Base-by-base conservation (phyloP, 2,888 invertebrate species). In the Onchidella celtica region DNA sequence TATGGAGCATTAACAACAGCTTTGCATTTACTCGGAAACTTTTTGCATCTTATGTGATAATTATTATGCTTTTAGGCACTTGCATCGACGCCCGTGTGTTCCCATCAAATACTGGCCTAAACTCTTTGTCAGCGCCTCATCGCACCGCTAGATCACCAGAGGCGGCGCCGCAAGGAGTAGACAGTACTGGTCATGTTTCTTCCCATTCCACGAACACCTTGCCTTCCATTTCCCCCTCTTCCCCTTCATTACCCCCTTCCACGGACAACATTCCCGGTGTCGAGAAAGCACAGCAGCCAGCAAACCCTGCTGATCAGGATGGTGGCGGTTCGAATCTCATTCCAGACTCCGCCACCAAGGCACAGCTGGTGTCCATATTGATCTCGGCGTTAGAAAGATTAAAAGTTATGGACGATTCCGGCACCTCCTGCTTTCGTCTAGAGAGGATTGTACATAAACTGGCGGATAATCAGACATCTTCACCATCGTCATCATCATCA, bases 301-400 rank as follows among this genome's bases (percentile, higher is more conserved):
- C 38, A 1, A 24, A 66, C n/a, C 36, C 34, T 2, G 57, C 57
- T 11, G 34, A n/a, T 9, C n/a, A 27, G 1, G 36, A 27, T n/a
- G 38, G n/a, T 14, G 65, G 36, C 2, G 36, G 17, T 0, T 29
- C 29, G 17, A 24, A 36, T 3, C 24, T 6, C 9, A 34, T 4
- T 24, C 38, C 14, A 34, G 59, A 78, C 34, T 47, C 68, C 29
- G 14, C 68, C 40, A 38, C 76, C 29, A 66, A 38, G 55, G 27
- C 72, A 29, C 72, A 77, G 59, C 77, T 82, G 24, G 55, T 77
- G 47, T 36, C 70, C 27, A n/a, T 77, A 29, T 73, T 86, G 34
- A 83, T 85, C 29, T 84, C 84, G 38, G 55, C 82, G 11, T 65
- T 86, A 38, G 85, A 85, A 65, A 83, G 82, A 66, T 73, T 86